Conservation (phyloP, 1,140 invertebrate species). For the Ooceraea biroi region DNA sequence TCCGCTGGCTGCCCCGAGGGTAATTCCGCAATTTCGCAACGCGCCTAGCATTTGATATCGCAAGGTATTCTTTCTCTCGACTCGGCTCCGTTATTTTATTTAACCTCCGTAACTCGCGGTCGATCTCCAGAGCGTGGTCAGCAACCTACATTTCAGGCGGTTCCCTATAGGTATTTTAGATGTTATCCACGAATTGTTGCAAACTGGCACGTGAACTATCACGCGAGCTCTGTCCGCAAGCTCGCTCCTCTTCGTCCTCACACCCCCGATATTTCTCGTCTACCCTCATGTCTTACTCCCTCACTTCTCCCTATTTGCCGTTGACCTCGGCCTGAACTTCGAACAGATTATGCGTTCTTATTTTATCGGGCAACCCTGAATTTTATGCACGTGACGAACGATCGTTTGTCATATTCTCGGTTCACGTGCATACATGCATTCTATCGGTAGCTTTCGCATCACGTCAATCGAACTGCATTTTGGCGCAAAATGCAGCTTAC, state of each 20-base stretch:
- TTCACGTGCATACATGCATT: neutral
- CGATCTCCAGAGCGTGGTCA: constrained; percentile 42
- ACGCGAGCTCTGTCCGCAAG: constrained; percentile 55
- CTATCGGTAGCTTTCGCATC: constrained; percentile 9
- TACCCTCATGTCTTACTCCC: neutral
- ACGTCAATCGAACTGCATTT: constrained; percentile 20
- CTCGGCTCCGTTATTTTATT: constrained; percentile 31
- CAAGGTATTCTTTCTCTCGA: neutral
- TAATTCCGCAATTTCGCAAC: neutral
- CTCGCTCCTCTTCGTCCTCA: constrained; percentile 6
- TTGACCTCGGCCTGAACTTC: constrained; percentile 71
- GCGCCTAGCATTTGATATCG: neutral
- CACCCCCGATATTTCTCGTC: neutral
- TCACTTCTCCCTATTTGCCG: neutral
- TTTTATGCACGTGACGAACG: constrained; percentile 63
- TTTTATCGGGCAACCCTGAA: constrained; percentile 64
- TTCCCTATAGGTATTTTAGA: constrained; percentile 61
- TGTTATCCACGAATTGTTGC: constrained; percentile 67
- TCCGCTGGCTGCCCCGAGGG: too few species aligned
- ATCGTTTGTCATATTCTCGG: constrained; percentile 59
- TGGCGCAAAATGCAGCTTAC: constrained; percentile 41
- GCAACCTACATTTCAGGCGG: constrained; percentile 41
- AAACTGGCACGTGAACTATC: constrained; percentile 73
- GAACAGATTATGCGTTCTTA: constrained; percentile 37
- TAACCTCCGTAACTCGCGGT: neutral